Evolutionary conservation across 2,113 vertebrate genomes (phyloP).

Genomic region (Brachyistius frenatus): DNA sequence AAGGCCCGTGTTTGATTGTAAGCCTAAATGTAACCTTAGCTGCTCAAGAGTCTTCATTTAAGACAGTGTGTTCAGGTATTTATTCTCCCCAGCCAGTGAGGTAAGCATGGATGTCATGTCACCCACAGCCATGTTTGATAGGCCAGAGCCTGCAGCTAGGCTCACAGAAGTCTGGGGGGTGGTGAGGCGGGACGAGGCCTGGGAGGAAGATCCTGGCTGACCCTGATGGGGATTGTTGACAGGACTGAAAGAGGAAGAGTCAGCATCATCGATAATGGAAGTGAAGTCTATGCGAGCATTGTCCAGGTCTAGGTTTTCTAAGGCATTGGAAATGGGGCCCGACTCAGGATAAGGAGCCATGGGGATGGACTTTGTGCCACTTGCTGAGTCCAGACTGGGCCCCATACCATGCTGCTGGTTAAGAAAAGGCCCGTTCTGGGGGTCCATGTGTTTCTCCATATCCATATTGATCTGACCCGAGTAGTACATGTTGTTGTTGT

Average conservation of each 20-base stretch:
- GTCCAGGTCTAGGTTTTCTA: conserved; percentile 96
- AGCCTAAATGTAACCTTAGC: conserved; percentile 8
- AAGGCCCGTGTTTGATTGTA: conserved; percentile 44
- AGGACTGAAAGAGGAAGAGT: conserved; percentile 84
- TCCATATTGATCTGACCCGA: conserved; percentile 84
- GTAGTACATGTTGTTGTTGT: conserved; percentile 80
- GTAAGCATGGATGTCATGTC: conserved; percentile 97
- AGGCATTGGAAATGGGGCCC: conserved; percentile 88
- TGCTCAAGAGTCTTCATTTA: conserved; percentile 66
- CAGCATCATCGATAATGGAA: conserved; percentile 94
- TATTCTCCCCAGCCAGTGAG: conserved; percentile 93
- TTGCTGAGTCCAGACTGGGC: conserved; percentile 65
- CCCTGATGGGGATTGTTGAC: conserved; percentile 76
- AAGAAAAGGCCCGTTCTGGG: conserved; percentile 81
- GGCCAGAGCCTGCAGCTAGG: conserved; percentile 78
- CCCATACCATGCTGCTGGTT: conserved; percentile 79
- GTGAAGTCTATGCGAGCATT: conserved; percentile 97
- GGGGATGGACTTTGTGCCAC: conserved; percentile 81
- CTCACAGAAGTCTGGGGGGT: conserved; percentile 82
- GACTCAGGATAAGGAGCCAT: conserved; percentile 85
- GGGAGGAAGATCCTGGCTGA: conserved; percentile 79
- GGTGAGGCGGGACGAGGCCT: conserved; percentile 84
- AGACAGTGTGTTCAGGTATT: conserved; percentile 93
- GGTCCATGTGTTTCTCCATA: conserved; percentile 78
- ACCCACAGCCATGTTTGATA: conserved; percentile 97